phyloP scores from a whole-genome alignment of 2,797 vertebrate species.

The Euphonia xanthogaster region DNA sequence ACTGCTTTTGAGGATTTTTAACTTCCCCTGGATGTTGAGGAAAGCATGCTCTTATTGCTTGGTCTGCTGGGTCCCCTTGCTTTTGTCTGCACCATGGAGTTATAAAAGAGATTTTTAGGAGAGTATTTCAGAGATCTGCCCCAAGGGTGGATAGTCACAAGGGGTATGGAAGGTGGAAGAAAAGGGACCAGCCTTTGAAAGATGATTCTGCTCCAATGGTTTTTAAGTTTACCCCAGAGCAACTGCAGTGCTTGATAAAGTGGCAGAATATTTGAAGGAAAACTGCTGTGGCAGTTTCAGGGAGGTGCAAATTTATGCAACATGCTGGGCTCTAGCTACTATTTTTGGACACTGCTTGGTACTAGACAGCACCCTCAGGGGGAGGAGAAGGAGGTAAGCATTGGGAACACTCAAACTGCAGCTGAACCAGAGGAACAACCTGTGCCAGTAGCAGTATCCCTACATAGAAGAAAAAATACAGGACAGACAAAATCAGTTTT shows the following conservation, averaged over 20 bases:
- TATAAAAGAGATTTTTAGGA: not conserved
- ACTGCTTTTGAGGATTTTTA: not conserved
- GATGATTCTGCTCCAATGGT: not conserved
- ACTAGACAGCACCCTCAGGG: not conserved
- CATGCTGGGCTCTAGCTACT: not conserved
- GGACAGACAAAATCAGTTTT: not conserved
- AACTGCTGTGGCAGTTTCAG: not conserved
- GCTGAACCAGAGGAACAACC: not conserved
- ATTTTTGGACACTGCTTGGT: not conserved
- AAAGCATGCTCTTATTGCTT: not conserved
- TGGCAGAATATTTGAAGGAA: not conserved
- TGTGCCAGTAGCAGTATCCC: not conserved
- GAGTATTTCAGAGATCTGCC: not conserved
- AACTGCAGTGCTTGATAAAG: not conserved
- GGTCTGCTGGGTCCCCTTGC: fast-evolving
- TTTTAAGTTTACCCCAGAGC: not conserved
- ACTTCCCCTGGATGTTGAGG: not conserved
- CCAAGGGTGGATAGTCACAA: not conserved
- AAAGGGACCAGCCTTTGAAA: not conserved
- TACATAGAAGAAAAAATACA: not conserved
- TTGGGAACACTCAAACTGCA: not conserved
- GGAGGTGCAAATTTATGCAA: not conserved
- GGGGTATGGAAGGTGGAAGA: not conserved
- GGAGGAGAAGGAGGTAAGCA: not conserved
- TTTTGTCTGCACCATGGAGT: fast-evolving